Evolutionary conservation across 2,113 vertebrate genomes (phyloP).

Genomic region (Galemys pyrenaicus): DNA sequence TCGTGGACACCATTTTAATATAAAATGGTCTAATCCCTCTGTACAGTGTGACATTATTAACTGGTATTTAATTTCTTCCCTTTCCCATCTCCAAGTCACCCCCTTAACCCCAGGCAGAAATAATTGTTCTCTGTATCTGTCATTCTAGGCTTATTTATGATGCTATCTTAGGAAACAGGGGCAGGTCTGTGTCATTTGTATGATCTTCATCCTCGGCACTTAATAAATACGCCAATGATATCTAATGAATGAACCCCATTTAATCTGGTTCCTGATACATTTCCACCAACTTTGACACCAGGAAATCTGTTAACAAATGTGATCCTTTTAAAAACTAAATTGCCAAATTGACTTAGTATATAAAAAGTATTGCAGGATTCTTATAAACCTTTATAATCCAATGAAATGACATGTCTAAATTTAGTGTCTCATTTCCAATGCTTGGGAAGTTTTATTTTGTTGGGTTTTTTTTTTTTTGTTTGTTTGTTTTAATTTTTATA

Average conservation of each 20-base stretch:
- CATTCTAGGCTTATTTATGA: not conserved
- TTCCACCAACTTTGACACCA: not conserved
- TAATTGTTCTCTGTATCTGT: not conserved
- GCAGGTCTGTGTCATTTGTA: not conserved
- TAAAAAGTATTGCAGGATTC: not conserved
- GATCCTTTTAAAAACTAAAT: not conserved
- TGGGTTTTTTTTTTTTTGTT: too few species aligned
- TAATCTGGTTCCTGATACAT: not conserved
- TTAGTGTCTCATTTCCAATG: not conserved
- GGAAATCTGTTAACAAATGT: not conserved
- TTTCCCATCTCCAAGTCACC: not conserved
- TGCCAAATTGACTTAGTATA: not conserved
- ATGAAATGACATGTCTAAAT: not conserved
- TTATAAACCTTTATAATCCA: not conserved
- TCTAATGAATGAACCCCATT: not conserved
- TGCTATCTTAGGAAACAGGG: not conserved
- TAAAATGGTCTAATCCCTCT: too few species aligned
- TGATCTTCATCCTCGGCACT: not conserved
- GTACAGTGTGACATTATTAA: fast-evolving
- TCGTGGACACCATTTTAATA: too few species aligned
- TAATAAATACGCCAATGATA: not conserved
- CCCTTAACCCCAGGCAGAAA: not conserved
- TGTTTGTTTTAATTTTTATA: too few species aligned
- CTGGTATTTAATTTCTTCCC: not conserved
- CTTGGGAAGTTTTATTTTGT: too few species aligned